These are phyloP conservation scores for Apocrypta bakeri DNA, from an alignment of 1,140 invertebrate genomes.

Conservation along the genomic window DNA sequence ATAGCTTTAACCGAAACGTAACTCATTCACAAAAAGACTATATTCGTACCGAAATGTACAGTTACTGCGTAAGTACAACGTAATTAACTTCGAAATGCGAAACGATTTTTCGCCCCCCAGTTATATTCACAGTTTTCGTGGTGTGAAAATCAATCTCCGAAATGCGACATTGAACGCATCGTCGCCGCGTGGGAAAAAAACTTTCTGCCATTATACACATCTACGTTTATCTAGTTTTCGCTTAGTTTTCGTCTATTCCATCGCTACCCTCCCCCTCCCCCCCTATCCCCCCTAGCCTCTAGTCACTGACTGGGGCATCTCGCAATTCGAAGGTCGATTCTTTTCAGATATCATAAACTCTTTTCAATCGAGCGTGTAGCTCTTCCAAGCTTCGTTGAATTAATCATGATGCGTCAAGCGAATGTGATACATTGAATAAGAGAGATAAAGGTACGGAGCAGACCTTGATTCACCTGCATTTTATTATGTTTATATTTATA, in stretches of 20 bases:
- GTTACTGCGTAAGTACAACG: background rate
- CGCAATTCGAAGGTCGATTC: conserved; percentile 34
- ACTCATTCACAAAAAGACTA: background rate
- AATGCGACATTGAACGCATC: background rate
- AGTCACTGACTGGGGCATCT: too few species aligned
- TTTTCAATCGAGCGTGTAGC: background rate
- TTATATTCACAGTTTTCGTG: background rate
- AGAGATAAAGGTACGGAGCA: background rate
- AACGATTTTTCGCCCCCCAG: background rate
- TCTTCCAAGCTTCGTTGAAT: conserved; percentile 26
- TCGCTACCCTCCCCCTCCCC: conserved; percentile 1
- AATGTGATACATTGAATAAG: background rate
- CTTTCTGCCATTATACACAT: too few species aligned
- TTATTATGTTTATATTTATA: conserved; percentile 7
- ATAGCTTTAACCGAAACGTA: background rate
- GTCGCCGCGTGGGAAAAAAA: background rate
- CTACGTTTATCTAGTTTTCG: too few species aligned
- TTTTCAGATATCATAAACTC: conserved; percentile 8
- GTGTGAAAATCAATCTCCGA: background rate
- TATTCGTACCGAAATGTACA: background rate
- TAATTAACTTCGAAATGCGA: background rate
- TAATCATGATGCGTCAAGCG: conserved; percentile 23
- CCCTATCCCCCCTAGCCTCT: too few species aligned
- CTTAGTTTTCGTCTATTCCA: conserved; percentile 21
- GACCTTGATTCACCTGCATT: conserved; percentile 35